Evolutionary conservation across 2,888 invertebrate genomes (phyloP), one percentile per base, ranked within the genome.

Genomic region (Sphaerolaimus hirsutus): DNA sequence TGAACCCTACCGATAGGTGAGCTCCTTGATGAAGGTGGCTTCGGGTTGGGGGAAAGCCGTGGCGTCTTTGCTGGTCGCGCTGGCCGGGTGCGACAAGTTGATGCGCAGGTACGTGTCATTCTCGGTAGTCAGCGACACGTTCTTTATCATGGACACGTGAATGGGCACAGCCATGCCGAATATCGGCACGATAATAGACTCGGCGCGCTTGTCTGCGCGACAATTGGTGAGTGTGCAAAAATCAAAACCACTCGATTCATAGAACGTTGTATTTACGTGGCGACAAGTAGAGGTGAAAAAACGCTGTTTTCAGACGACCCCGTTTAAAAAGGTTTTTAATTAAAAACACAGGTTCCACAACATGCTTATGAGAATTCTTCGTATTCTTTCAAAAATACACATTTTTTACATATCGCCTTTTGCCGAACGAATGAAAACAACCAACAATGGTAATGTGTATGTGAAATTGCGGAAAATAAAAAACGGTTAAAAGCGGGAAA

Each of bases 121-220:
- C 68, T 99, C 97, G 17, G 93, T 84, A 0, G 89, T 87, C 67
- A 89, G 86, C 1, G 89, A 89, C 59, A 93, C 89, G 65, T 97
- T 97, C 72, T 97, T 97, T 46, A 99, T 84, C 5, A 87, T 93
- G 3, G 91, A 87, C 64, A 99, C 97, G 65, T 99, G 97, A 67
- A 87, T 97, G 46, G 97, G 93, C 50, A 87, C 86, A 1, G 91
- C 80, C 41, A 84, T 72, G 49, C 93, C 93, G 70, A 84, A 93
- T 55, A 97, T 76, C 2, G 97, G 97, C 60, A 97, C 68, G 53
- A 97, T 58, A 7, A 99, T 80, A 1, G 91, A 89, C 68, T 97
- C 97, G 64, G 89, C 89, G 68, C 86, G 89, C 57, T 79, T 78
- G 70, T 91, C 87, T 80, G 68, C 36, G 19, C 5, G 36, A 5